phyloP scores from a whole-genome alignment of 2,113 vertebrate species.

The Triplophysa tibetana region DNA sequence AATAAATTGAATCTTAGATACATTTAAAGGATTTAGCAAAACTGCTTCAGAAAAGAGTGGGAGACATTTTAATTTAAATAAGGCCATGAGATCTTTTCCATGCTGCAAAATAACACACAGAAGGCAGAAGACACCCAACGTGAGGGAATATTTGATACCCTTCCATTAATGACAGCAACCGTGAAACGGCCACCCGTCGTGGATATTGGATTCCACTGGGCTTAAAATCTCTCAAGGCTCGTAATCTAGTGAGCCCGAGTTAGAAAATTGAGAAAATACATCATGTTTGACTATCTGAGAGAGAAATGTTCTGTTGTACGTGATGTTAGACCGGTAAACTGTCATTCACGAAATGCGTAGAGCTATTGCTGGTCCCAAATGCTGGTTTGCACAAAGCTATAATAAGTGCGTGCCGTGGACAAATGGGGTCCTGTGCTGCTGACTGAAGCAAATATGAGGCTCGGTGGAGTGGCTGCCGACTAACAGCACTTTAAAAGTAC shows the following conservation, averaged over 20 bases:
- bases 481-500: slow-evolving; percentile 40
- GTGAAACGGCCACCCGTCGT: slow-evolving; percentile 5
- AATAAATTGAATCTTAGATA: slow-evolving; percentile 7
- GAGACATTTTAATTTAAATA: slow-evolving; percentile 13
- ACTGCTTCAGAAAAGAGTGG: background rate
- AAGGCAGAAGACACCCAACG: background rate
- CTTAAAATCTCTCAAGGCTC: slow-evolving; percentile 4
- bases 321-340: slow-evolving; percentile 22
- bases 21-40: slow-evolving; percentile 18
- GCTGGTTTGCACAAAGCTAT: slow-evolving; percentile 38
- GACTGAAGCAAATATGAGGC: slow-evolving; percentile 51
- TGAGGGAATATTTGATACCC: slow-evolving; percentile 10
- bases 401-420: slow-evolving; percentile 42
- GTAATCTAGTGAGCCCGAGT: background rate
- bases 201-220: slow-evolving; percentile 5
- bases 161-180: slow-evolving; percentile 24
- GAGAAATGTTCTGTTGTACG: slow-evolving; percentile 12
- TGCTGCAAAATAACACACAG: background rate
- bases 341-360: slow-evolving; percentile 9
- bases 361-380: slow-evolving; percentile 18
- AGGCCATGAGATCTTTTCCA: background rate
- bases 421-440: slow-evolving; percentile 44
- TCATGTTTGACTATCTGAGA: slow-evolving; percentile 17
- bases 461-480: slow-evolving; percentile 30
- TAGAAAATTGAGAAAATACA: slow-evolving; percentile 22